Base-by-base conservation (phyloP, 2,797 vertebrate species). In the Acrossocheilus wenchowensis region DNA sequence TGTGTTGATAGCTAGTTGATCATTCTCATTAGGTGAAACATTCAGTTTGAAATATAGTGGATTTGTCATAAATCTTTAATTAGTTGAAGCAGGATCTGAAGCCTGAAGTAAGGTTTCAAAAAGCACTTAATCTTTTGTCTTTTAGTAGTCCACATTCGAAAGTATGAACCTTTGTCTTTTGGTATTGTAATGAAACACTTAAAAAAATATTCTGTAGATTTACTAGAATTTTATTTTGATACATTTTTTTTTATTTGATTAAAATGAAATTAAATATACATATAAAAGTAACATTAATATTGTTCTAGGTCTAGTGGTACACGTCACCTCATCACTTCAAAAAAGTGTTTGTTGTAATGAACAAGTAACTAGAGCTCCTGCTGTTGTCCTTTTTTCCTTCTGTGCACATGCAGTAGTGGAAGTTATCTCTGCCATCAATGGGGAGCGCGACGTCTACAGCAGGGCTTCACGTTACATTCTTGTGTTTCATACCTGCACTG, bases 341-440 rank as follows among this genome's bases (percentile, higher is more conserved):
- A 23, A 73, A 85, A 69, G 82, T 68, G 78, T 85, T 78, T 83
- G 39, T 23, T 26, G 26, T 83, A 81, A 82, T 52, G 66, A 66
- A 77, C 17, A 79, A 54, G 86, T 78, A 81, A 88, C 86, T 60
- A 23, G 69, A 87, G 48, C 73, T 74, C 21, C 10, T 41, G 41
- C 68, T 84, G 73, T 85, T 64, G 77, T 82, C 48, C 48, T 19
- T 50, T 86, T 81, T 73, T 84, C 54, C 64, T 86, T 66, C 69
- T 87, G 43, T 86, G 73, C 50, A 39, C 85, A n/a, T 78, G 83
- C 78, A 84, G 10, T 84, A 88, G 78, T 81, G 85, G 88, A 86
- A 82, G 88, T 87, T 90, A 85, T 87, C 89, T 83, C 89, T 85
- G 87, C 82, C 85, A 90, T 89, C 89, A 87, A 81, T 86, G 82